phyloP scores from a whole-genome alignment of 2,888 invertebrate species.

The Halictus quadricinctus region DNA sequence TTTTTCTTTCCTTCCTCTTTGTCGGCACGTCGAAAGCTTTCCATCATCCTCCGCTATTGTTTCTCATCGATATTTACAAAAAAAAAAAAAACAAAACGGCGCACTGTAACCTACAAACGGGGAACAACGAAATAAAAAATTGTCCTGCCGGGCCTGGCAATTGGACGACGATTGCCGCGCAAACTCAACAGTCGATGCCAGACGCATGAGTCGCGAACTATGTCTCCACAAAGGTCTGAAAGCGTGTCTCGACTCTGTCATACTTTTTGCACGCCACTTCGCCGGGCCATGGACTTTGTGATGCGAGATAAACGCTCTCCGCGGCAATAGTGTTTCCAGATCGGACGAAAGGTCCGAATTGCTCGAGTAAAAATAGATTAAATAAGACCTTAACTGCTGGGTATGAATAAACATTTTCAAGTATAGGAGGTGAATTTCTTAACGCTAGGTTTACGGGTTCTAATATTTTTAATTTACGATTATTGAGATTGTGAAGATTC shows the following conservation, averaged over 20 bases:
- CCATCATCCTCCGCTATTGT: constrained; percentile 26
- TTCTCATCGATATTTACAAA: not conserved
- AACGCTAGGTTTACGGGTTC: no score
- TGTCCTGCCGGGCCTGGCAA: not conserved
- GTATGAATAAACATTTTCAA: no score
- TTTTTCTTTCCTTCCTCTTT: constrained; percentile 42
- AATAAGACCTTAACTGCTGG: no score
- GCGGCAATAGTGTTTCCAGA: not conserved
- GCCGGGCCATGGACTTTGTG: not conserved
- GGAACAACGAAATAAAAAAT: not conserved
- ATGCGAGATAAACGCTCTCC: not conserved
- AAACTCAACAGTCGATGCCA: not conserved
- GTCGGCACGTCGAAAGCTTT: constrained; percentile 11
- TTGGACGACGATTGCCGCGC: not conserved
- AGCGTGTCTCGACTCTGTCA: not conserved
- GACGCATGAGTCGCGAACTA: not conserved
- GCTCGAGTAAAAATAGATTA: not conserved
- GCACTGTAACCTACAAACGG: not conserved
- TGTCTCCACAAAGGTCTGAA: not conserved
- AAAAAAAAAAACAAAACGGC: not conserved
- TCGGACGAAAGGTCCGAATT: not conserved
- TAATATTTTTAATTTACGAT: no score
- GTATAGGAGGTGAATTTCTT: no score
- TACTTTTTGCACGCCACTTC: not conserved
- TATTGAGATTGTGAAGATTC: no score